Evolutionary conservation across 2,797 vertebrate species (phyloP).

Genomic region (Geotrypetes seraphini): DNA sequence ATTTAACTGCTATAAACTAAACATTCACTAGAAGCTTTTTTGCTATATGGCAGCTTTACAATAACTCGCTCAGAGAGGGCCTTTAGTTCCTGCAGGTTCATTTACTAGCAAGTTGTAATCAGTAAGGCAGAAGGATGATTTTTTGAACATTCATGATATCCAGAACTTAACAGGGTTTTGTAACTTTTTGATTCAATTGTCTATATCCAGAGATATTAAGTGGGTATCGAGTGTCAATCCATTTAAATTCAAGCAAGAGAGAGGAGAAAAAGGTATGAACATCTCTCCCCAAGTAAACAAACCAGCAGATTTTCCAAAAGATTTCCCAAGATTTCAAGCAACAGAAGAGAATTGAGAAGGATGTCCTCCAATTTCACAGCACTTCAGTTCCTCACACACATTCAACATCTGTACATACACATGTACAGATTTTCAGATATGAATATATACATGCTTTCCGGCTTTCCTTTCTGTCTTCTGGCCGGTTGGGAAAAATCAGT

Average conservation of each 20-base stretch:
- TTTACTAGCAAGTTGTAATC: too few species aligned
- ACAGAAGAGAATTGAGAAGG: constrained; percentile 31
- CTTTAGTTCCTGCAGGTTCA: constrained; percentile 5
- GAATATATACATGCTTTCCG: constrained; percentile 38
- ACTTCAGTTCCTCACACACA: constrained; percentile 14
- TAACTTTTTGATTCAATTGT: constrained; percentile 18
- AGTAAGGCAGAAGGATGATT: constrained; percentile 23
- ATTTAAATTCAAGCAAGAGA: constrained; percentile 66
- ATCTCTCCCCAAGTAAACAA: constrained; percentile 56
- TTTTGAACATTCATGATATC: constrained; percentile 10
- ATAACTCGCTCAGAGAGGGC: constrained; percentile 35
- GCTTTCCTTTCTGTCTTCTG: constrained; percentile 35
- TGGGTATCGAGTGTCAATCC: constrained; percentile 51
- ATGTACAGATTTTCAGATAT: constrained; percentile 9
- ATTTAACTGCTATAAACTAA: constrained; percentile 43
- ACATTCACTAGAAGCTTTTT: constrained; percentile 52
- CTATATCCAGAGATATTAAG: constrained; percentile 42
- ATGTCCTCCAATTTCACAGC: constrained; percentile 9
- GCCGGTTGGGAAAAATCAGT: constrained; percentile 34
- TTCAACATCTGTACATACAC: constrained; percentile 31
- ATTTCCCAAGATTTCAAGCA: constrained; percentile 26
- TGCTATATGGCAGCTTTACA: constrained; percentile 63
- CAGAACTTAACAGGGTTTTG: constrained; percentile 1
- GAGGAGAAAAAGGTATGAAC: constrained; percentile 62
- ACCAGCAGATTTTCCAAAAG: constrained; percentile 35